Conservation (phyloP, 2,797 vertebrate genomes). For the Phalloptychus januarius region DNA sequence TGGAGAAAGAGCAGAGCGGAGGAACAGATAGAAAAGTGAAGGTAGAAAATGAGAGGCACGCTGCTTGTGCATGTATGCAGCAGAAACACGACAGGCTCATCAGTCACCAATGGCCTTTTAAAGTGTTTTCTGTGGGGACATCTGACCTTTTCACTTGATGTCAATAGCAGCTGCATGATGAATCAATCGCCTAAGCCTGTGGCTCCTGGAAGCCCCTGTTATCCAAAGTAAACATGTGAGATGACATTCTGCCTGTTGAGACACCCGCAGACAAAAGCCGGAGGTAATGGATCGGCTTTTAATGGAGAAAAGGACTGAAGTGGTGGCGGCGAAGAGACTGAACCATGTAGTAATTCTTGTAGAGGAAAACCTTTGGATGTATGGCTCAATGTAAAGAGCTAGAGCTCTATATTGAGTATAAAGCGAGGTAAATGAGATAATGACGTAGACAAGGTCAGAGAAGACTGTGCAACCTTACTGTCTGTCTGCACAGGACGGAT, state of each 20-base stretch:
- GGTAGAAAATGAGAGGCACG: slow-evolving; percentile 27
- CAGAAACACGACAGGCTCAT: slow-evolving; percentile 78
- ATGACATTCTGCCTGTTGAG: slow-evolving; percentile 60
- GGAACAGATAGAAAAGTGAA: slow-evolving; percentile 32
- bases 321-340: slow-evolving; percentile 30
- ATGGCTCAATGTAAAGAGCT: slow-evolving; percentile 40
- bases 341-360: slow-evolving; percentile 22
- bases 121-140: slow-evolving; percentile 73
- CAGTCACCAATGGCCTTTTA: slow-evolving; percentile 80
- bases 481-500: slow-evolving; percentile 50
- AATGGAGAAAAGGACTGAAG: slow-evolving; percentile 35
- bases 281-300: slow-evolving; percentile 56
- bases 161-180: slow-evolving; percentile 78
- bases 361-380: slow-evolving; percentile 40
- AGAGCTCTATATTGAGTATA: slow-evolving; percentile 30
- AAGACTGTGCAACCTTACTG: slow-evolving; percentile 38
- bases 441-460: slow-evolving; percentile 45
- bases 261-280: slow-evolving; percentile 54
- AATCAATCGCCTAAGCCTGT: slow-evolving; percentile 72
- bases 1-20: slow-evolving; percentile 12
- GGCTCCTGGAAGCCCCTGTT: slow-evolving; percentile 56
- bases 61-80: slow-evolving; percentile 61
- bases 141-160: slow-evolving; percentile 82
- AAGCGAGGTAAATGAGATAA: slow-evolving; percentile 41
- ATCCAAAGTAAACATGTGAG: slow-evolving; percentile 61